phyloP scores from a whole-genome alignment of 2,797 vertebrate species.

The Rhyacichthys aspro region DNA sequence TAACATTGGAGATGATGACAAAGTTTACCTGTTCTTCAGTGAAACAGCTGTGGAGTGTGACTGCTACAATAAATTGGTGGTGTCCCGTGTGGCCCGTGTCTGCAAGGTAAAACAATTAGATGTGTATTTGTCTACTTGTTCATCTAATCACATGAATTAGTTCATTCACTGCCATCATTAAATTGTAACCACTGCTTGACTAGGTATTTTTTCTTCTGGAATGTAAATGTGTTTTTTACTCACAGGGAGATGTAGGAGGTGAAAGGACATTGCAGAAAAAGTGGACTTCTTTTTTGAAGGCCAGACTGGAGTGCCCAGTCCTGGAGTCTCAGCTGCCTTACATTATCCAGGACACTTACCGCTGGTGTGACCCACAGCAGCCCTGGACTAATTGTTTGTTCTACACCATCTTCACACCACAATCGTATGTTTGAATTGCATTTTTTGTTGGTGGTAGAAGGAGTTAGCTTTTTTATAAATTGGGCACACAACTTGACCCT shows the following conservation, averaged over 20 bases:
- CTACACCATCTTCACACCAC: constrained; percentile 81
- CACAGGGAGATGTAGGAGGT: constrained; percentile 80
- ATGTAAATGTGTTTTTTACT: not conserved
- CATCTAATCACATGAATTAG: not conserved
- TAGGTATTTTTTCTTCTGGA: constrained; percentile 12
- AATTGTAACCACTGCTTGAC: constrained; percentile 37
- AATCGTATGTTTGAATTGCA: constrained; percentile 71
- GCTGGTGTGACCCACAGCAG: constrained; percentile 66
- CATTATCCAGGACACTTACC: constrained; percentile 81
- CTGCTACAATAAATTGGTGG: constrained; percentile 79
- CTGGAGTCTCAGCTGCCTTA: constrained; percentile 75
- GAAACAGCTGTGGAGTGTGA: constrained; percentile 85
- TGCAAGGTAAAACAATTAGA: constrained; percentile 80
- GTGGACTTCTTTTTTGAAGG: constrained; percentile 85
- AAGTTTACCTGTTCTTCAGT: constrained; percentile 88
- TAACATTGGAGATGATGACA: constrained; percentile 78
- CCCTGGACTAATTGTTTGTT: constrained; percentile 78
- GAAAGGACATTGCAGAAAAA: constrained; percentile 78
- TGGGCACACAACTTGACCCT: constrained; percentile 14
- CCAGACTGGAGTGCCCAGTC: constrained; percentile 79
- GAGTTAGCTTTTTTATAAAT: constrained; percentile 12
- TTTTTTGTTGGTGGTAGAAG: constrained; percentile 16
- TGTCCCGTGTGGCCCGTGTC: constrained; percentile 84
- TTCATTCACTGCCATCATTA: not conserved
- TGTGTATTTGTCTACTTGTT: not conserved